Evolutionary conservation across 2,888 invertebrate species (phyloP), one percentile per base, ranked within the genome.

Genomic region (Erpobdella octoculata): DNA sequence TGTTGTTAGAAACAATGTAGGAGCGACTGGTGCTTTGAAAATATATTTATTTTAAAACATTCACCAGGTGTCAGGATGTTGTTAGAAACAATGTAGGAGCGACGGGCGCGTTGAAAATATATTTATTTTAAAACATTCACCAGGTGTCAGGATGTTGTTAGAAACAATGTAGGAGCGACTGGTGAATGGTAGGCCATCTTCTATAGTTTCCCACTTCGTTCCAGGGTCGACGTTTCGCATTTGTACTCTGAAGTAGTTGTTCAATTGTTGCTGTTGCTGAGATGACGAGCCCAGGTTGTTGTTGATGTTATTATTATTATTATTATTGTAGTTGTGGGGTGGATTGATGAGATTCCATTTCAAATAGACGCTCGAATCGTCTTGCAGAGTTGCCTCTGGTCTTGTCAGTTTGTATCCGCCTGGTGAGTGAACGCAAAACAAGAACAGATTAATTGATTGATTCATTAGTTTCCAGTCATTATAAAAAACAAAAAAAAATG

Each of bases 91-190:
- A 53, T 28, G 8, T 53, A 53, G 18, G 53, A 25, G 21, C 53
- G 21, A 1, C 21, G 21, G n/a, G 21, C 28, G 53, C n/a, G n/a
- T n/a, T n/a, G n/a, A n/a, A n/a, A n/a, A n/a, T n/a, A n/a, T n/a
- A n/a, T n/a, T n/a, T n/a, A n/a, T 53, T 53, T 8, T 28, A 53
- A 53, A 53, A 53, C 53, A 53, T 28, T 53, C 53, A 28, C 53
- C 15, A 53, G 53, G 53, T 53, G 28, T 21, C 53, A 53, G 53
- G 53, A 53, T 21, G 21, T 53, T 28, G 21, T 28, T 53, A 21
- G 21, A 28, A 1, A 53, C 53, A 28, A 53, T 28, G 8, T 53
- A 53, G 18, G 53, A 25, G 21, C 53, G 21, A 1, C 21, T 53
- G n/a, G 21, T 53, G 53, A 53, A 53, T 2, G 53, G 53, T 28